Base-by-base conservation (phyloP, 2,797 vertebrate genomes). In the Gastrophryne carolinensis region DNA sequence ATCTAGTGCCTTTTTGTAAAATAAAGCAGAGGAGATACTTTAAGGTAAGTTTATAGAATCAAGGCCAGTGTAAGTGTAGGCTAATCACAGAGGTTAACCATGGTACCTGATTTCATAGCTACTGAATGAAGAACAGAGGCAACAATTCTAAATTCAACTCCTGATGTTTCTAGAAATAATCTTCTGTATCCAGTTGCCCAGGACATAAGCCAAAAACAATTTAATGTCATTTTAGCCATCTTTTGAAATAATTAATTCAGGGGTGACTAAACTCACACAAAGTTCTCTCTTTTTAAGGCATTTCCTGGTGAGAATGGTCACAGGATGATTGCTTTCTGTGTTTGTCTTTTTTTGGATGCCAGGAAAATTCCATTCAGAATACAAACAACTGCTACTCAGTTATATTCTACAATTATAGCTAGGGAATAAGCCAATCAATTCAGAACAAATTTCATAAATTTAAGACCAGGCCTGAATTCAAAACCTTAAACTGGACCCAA, bases 151-250 rank as follows among this genome's bases (percentile, higher is more conserved):
- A 19, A 30, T 52, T 58, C 32, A 39, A 49, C 17, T 17, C 23
- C 32, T 71, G 44, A 56, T n/a, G 27, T 19, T 63, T 78, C 58
- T 24, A 63, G 68, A 39, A 32, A 66, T 66, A 47, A 71, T 77
- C 49, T 37, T 64, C 2, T 50, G 64, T 61, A 72, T 72, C 65
- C 32, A 13, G 39, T 78, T 72, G 65, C 75, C 58, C 60, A 29
- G 30, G 52, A 66, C 27, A 57, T 12, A 50, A 29, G 75, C 75
- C 75, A 78, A 56, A 60, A 78, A 32, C 61, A 9, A 65, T 78
- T 78, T 58, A 29, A 66, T 19, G 35, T 66, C 58, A 78, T 78
- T 65, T 72, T 61, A 58, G 68, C 39, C 21, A 78, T 78, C 75
- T 57, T 72, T 21, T 27, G 4, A 72, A 72, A 72, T 72, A 64